Base-by-base conservation (phyloP, 2,113 vertebrate genomes). In the Gymnarchus niloticus region DNA sequence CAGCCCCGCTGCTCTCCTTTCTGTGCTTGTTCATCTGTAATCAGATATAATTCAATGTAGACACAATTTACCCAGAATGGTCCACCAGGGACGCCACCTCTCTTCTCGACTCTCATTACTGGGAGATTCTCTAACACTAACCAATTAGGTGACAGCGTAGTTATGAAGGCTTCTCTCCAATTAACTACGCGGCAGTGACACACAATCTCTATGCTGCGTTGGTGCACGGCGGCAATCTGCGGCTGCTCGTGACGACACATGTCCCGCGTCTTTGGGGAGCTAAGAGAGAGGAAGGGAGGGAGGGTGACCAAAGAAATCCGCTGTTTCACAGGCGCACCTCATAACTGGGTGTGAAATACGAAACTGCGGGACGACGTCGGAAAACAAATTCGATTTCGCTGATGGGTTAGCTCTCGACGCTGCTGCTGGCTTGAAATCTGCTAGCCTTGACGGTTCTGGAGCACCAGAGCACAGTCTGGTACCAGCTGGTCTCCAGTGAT, bases 1-100 rank as follows among this genome's bases (percentile, higher is more conserved):
- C 51, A 46, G 25, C 21, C 23, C 9, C 21, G 9, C 57, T 49
- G 23, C 56, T n/a, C 56, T 49, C 41, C 17, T 56, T 84, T 56
- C 69, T 46, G 54, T 51, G 77, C 80, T 81, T 61, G 51, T 28
- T 86, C 76, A 86, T 81, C 77, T 61, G 77, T 59, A 86, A 86
- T 81, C 52, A 85, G 52, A 85, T 81, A 81, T 85, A 81, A 85
- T 81, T 85, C 77, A 85, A 61, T 85, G 81, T 81, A 59, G 77
- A 81, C 56, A 81, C 10, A 56, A 81, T 85, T 81, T 85, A 49
- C 54, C 76, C 85, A 61, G 52, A 78, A 85, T 81, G 46, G 77
- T 54, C 54, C 85, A 81, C n/a, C 37, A 46, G 85, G 85, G 85
- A 85, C 44, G n/a, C 6, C 33, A 81, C 41, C 52, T 81, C 73